Base-by-base conservation (phyloP, 2,797 vertebrate species). In the Staurois parvus region DNA sequence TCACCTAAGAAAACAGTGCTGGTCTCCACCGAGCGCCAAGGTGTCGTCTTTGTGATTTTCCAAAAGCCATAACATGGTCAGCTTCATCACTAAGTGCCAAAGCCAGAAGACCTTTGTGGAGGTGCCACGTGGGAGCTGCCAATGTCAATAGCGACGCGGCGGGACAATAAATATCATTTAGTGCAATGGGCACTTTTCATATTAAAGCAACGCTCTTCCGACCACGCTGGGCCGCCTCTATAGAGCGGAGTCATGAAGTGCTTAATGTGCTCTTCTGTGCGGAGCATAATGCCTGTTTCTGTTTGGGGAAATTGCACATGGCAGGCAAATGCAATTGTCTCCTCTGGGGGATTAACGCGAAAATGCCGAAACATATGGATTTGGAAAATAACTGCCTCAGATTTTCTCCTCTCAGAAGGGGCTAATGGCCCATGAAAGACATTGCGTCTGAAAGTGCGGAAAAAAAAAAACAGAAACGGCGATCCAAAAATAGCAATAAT, bases 121-220 rank as follows among this genome's bases (percentile, higher is more conserved):
- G 48, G 45, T 24, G 74, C 48, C 74, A 4, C 4, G 15, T 1
- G 28, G 28, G 32, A 28, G 11, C 26, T 3, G 74, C 70, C 40
- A 73, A 73, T 26, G 24, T 45, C 34, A 45, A 73, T 73, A 45
- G 48, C 48, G 48, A 1, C 48, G 19, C 15, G 4, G 48, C 15
- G 13, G 15, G 15, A 52, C 48, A 4, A 19, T n/a, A 76, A 34
- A 17, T 29, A 37, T 10, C 24, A 24, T 5, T 52, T 8, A 56
- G 24, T 32, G 73, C 91, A 88, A 90, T 88, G 91, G 88, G 88
- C 79, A 52, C 26, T 75, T 21, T 28, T 21, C 26, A 7, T 48
- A 15, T 29, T 26, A 30, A 52, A 17, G 48, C 48, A 4, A 19
- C 4, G 48, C 48, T 52, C 19, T 52, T 3, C 13, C 15, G 15